phyloP scores from a whole-genome alignment of 2,888 invertebrate species.

The Acanthosepion pharaonis region DNA sequence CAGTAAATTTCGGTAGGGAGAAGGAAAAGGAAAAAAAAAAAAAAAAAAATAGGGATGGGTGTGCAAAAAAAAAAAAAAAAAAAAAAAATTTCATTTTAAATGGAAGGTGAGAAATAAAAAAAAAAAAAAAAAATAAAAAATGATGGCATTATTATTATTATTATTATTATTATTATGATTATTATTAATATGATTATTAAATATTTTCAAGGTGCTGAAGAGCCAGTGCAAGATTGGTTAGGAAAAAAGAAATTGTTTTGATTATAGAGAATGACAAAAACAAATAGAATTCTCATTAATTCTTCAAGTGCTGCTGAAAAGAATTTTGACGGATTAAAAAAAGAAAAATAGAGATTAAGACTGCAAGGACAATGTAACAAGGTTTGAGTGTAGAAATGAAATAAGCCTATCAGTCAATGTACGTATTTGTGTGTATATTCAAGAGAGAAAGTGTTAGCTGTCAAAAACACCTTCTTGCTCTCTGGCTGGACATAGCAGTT shows the following conservation, averaged over 20 bases:
- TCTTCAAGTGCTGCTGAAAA: conserved; percentile 45
- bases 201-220: conserved; percentile 45
- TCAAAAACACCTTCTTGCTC: neutral
- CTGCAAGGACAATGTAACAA: conserved; percentile 33
- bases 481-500: neutral
- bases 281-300: conserved; percentile 40
- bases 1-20: neutral
- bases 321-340: conserved; percentile 45
- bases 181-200: conserved; percentile 39
- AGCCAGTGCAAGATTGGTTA: conserved; percentile 46
- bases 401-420: neutral
- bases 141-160: conserved; percentile 7
- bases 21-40: neutral
- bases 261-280: conserved; percentile 41
- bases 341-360: conserved; percentile 47
- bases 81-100: neutral
- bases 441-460: neutral
- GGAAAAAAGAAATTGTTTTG: conserved; percentile 37
- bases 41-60: neutral
- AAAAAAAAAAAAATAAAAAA: conserved; percentile 1
- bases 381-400: neutral
- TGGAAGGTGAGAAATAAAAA: neutral
- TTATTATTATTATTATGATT: conserved; percentile 16
- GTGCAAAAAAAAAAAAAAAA: neutral
- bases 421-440: neutral